These are phyloP conservation scores for Corvus cornix DNA, from an alignment of 2,113 vertebrate species.

Conservation along the genomic window DNA sequence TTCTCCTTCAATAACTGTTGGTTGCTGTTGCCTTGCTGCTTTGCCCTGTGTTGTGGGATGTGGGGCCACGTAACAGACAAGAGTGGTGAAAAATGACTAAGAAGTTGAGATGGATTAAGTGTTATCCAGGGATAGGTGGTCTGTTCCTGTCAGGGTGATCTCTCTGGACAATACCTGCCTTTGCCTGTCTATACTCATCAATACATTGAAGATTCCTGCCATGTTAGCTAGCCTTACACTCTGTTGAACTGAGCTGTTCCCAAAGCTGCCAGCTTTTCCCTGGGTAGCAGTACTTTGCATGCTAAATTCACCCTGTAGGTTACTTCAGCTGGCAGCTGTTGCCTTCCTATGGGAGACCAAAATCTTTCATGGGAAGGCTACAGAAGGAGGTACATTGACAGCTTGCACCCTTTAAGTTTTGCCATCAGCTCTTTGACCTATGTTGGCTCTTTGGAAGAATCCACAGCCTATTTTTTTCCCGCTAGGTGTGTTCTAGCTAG, in stretches of 20 bases:
- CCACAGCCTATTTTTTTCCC: background rate
- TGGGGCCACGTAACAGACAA: background rate
- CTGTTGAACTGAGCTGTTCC: background rate
- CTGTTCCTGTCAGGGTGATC: background rate
- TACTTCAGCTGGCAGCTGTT: background rate
- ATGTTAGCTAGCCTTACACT: background rate
- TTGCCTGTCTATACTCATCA: background rate
- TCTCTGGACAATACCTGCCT: background rate
- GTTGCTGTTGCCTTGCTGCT: background rate
- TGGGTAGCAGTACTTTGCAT: background rate
- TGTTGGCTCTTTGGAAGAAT: background rate
- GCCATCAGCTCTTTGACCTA: background rate
- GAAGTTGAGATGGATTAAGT: background rate
- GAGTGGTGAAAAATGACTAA: background rate
- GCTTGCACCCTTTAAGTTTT: background rate
- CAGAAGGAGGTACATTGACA: background rate
- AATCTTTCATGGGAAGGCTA: background rate
- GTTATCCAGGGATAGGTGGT: background rate
- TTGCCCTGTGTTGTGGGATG: background rate
- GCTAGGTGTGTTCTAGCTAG: conserved; percentile 19
- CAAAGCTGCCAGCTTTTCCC: background rate
- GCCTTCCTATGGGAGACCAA: background rate
- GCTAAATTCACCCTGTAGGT: background rate
- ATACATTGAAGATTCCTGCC: background rate
- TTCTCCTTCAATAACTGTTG: background rate